Base-by-base conservation (phyloP, 2,113 vertebrate species). In the Anolis sagrei region DNA sequence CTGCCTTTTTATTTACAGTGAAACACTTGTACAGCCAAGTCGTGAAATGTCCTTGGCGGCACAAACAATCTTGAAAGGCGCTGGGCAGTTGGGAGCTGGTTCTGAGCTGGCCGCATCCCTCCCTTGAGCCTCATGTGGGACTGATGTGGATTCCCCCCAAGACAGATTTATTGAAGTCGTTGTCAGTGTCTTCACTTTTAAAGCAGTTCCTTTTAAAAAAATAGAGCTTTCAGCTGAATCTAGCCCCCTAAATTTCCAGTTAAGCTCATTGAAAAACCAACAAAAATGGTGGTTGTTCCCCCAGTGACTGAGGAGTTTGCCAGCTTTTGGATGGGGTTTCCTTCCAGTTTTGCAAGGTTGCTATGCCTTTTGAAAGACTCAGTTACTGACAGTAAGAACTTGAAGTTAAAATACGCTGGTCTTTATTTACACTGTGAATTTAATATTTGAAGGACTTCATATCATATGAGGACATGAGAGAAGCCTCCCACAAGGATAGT, bases 1-100 rank as follows among this genome's bases (percentile, higher is more conserved):
- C 29, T 85, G 64, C 75, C 74, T 68, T 76, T 78, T 70, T 54
- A 78, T 72, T 78, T 79, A 16, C 64, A 58, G 14, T 39, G 32
- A 75, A 48, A n/a, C 5, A 19, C 5, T 32, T 58, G 18, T 61
- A 1, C 73, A 49, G 8, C 79, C 68, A 70, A 62, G 21, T 0
- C 62, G 32, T 61, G 85, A 70, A 80, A 66, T 1, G 0, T 8
- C 39, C 54, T 13, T 34, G 88, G 76, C 39, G 44, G 11, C 80
- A 2, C 51, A 32, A 32, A 23, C n/a, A 2, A 1, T 39, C 58
- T 34, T 23, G 84, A 70, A 32, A 51, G 39, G 3, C 66, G 69
- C 0, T 0, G 82, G 49, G 32, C 0, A 0, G 79, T 61, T 34
- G 80, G 70, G 51, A 25, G n/a, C n/a, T n/a, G n/a, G n/a, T 2